Percentiles rank a stretch among this genome's conserved stretches.
Evolutionary conservation across 92 coral and sea anemone species (phyloP).

Genomic region (Ricordea florida): DNA sequence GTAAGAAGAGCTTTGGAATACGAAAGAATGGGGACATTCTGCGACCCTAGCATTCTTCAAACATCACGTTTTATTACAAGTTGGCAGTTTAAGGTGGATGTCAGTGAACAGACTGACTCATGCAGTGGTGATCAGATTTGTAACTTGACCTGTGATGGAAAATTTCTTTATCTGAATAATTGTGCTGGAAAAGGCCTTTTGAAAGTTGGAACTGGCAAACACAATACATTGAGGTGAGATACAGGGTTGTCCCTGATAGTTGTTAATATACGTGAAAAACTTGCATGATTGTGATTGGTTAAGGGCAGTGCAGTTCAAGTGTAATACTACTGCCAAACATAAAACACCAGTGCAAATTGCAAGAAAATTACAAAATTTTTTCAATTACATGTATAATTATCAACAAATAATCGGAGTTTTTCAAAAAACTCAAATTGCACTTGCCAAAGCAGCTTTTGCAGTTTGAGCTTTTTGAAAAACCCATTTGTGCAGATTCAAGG

Average conservation of each 20-base stretch:
- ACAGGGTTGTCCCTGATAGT: background rate
- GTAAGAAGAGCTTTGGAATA: slow-evolving; percentile 63
- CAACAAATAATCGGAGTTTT: too few species aligned
- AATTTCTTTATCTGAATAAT: slow-evolving; percentile 72
- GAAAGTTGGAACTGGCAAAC: slow-evolving; percentile 91
- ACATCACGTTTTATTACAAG: slow-evolving; percentile 70
- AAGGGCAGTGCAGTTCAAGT: too few species aligned
- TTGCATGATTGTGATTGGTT: background rate
- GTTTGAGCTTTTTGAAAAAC: too few species aligned
- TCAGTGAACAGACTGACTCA: slow-evolving; percentile 15
- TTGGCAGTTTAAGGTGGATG: slow-evolving; percentile 66
- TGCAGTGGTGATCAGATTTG: slow-evolving; percentile 43
- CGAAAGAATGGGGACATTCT: slow-evolving; percentile 62
- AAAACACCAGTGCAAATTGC: too few species aligned
- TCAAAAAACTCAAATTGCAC: too few species aligned
- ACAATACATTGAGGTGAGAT: slow-evolving; percentile 78
- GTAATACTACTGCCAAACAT: too few species aligned
- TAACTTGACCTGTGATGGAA: slow-evolving; percentile 83
- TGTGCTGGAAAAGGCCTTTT: slow-evolving; percentile 68
- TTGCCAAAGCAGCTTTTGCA: too few species aligned
- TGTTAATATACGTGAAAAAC: background rate
- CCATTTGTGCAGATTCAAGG: too few species aligned
- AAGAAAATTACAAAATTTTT: too few species aligned
- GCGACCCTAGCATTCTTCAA: slow-evolving; percentile 60
- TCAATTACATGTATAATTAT: too few species aligned